These are phyloP conservation scores for Eulimnadia texana DNA, from an alignment of 1,140 invertebrate species.

Conservation along the genomic window DNA sequence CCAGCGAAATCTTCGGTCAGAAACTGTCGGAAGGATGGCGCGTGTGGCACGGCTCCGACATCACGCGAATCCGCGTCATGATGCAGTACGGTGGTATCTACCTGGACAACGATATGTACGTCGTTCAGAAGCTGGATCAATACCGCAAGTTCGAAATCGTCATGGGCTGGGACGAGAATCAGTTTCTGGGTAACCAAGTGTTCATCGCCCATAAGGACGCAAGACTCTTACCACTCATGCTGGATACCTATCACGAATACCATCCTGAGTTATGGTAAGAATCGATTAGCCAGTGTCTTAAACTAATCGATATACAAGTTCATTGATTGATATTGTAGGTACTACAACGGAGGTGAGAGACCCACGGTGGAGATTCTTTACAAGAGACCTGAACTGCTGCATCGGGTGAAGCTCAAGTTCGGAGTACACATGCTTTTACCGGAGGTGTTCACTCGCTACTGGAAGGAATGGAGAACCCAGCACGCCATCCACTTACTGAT, in stretches of 20 bases:
- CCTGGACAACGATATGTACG: conserved; percentile 26
- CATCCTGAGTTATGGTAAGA: conserved; percentile 13
- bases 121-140: conserved; percentile 25
- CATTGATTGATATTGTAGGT: conserved; percentile 4
- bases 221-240: conserved; percentile 24
- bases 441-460: conserved; percentile 19
- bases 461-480: conserved; percentile 20
- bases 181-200: conserved; percentile 22
- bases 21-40: conserved; percentile 19
- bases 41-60: conserved; percentile 26
- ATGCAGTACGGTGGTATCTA: conserved; percentile 26
- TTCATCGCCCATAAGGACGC: conserved; percentile 25
- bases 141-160: conserved; percentile 25
- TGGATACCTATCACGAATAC: conserved; percentile 24
- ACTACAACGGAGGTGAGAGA: conserved; percentile 8
- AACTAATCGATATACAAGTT: conserved; percentile 17
- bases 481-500: conserved; percentile 24
- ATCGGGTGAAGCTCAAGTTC: conserved; percentile 18
- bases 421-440: conserved; percentile 23
- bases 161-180: conserved; percentile 24
- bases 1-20: conserved; percentile 23
- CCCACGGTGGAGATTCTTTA: not conserved
- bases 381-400: not conserved
- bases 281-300: too few species aligned
- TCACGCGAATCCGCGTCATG: conserved; percentile 23